Base-by-base conservation (phyloP, 2,888 invertebrate species). In the Cryptus armator region DNA sequence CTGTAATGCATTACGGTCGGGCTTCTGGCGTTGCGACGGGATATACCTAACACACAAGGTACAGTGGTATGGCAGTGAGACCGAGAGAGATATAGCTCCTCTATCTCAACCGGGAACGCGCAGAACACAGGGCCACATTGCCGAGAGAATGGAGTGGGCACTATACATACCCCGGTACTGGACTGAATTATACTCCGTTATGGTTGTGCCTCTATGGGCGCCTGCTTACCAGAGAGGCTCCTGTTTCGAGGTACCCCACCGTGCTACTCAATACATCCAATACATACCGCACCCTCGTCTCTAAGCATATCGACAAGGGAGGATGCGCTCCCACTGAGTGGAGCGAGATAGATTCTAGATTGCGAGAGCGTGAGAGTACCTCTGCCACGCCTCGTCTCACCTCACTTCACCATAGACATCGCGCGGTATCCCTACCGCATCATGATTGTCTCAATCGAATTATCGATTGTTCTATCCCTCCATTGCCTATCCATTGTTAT, bases 161-260 rank as follows among this genome's bases (percentile, higher is more conserved):
- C 90, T 91, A 90, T 90, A 92, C 92, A 91, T 91, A 91, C 90
- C 89, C 89, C 81, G 89, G 89, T 90, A 89, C 89, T 87, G 88
- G 88, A 89, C 90, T 92, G 91, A 92, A 92, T 92, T 91, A 92
- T 91, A 90, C 89, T 90, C 90, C 88, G 91, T 91, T 91, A 92
- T 92, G 90, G 90, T 90, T 89, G 85, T 89, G 89, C 89, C 87
- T 89, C 89, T 88, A 89, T 90, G 89, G 89, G 78, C 87, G 82
- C 85, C 79, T 85, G 83, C 87, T 87, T 64, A 83, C 85, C 68
- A 53, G 76, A 85, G 83, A 79, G 37, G 79, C 76, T 80, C 72
- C 74, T 85, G 83, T 86, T 86, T 70, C 81, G 64, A 77, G 79
- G 72, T 81, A 79, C 76, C 53, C 86, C 83, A 79, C 78, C 85